Evolutionary conservation across 2,888 invertebrate genomes (phyloP).

Genomic region (Fissipunctia ypsillon): DNA sequence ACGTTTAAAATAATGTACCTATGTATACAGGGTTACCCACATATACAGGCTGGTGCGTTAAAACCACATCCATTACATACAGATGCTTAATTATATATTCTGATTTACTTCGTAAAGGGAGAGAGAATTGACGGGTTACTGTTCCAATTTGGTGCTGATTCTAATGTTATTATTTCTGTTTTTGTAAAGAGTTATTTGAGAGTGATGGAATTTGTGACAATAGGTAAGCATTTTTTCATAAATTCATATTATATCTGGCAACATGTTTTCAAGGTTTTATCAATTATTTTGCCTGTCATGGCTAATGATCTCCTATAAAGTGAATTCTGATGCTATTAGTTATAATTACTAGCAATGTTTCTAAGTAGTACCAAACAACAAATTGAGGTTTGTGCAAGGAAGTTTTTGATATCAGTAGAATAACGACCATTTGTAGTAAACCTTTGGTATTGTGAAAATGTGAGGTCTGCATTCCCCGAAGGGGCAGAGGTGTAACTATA

Average conservation of each 20-base stretch:
- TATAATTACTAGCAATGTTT: background rate
- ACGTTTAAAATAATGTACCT: too few species aligned
- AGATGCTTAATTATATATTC: constrained; percentile 17
- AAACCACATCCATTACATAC: constrained; percentile 38
- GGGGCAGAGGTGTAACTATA: too few species aligned
- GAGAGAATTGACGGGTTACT: too few species aligned
- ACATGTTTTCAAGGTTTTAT: background rate
- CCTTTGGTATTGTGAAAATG: too few species aligned
- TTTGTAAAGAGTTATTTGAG: background rate
- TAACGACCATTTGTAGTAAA: too few species aligned
- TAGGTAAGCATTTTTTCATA: background rate
- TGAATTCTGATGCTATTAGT: background rate
- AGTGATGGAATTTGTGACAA: background rate
- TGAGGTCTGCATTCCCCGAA: too few species aligned
- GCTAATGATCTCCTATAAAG: background rate
- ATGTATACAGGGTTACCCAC: background rate
- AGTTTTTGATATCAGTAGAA: too few species aligned
- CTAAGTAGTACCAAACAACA: background rate
- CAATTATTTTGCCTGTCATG: background rate
- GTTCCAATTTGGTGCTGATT: too few species aligned
- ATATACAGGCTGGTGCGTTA: background rate
- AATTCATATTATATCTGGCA: too few species aligned
- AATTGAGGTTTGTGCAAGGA: too few species aligned
- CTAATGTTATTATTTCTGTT: background rate
- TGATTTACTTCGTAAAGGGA: background rate